Base-by-base conservation (phyloP, 2,113 vertebrate species). In the Podocnemis expansa region DNA sequence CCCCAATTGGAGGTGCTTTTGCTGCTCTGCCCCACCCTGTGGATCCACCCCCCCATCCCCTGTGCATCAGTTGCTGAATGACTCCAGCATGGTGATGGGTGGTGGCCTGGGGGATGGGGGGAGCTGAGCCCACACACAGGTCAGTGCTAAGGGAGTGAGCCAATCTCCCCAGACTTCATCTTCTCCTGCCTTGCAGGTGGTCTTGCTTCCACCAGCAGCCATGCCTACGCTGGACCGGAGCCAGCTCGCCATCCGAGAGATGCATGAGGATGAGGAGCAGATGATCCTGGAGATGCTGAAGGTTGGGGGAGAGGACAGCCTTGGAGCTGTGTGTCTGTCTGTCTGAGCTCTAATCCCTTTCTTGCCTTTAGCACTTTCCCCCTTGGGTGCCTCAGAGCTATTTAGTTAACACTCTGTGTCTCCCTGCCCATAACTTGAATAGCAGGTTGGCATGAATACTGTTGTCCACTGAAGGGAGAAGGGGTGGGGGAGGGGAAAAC, bases 271-370 rank as follows among this genome's bases (percentile, higher is more conserved):
- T 21, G 97, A 97, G 88, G 96, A 94, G 81, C 82, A 96, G 7
- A 49, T 97, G 86, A 95, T 97, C 58, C 93, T 97, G 95, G 97
- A 97, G 81, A 96, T 97, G 87, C 82, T 97, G 55, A 97, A 97
- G 97, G 97, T 97, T 93, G 96, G 52, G 31, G 80, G 58, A 10
- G 4, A 6, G 51, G 58, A 51, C 13, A 49, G 19, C n/a, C 45
- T 43, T n/a, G 10, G 51, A 58, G 19, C 55, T 17, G 16, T 17
- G n/a, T 43, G 4, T 67, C 47, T 5, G 31, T 67, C 49, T 67
- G 52, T 67, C 58, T 43, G 14, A 31, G 45, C 45, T 16, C 43
- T 49, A 27, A 17, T 8, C 8, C 76, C 16, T 8, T 43, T 34
- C n/a, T n/a, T 70, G n/a, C 34, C 63, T 70, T 70, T 38, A 70